These are phyloP conservation scores for Neogale vison DNA, from an alignment of 2,113 vertebrate genomes.

Conservation along the genomic window DNA sequence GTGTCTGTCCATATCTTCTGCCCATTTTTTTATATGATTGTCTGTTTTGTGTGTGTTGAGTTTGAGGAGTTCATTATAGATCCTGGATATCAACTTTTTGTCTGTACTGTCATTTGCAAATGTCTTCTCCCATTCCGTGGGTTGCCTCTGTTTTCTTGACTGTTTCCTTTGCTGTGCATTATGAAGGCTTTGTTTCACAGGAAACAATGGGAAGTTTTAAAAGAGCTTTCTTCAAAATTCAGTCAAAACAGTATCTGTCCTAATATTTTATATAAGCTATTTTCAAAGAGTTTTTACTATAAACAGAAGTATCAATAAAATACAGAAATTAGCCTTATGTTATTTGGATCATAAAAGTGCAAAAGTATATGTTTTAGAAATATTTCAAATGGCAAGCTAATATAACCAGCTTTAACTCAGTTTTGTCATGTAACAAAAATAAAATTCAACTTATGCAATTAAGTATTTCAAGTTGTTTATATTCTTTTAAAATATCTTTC, in stretches of 20 bases:
- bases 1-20: too few species aligned
- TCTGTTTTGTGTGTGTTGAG: too few species aligned
- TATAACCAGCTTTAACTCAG: background rate
- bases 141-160: too few species aligned
- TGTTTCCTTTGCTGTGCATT: too few species aligned
- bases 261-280: conserved; percentile 3
- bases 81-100: too few species aligned
- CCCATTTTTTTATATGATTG: too few species aligned
- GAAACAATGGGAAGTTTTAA: background rate
- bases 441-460: background rate
- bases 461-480: background rate
- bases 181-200: background rate
- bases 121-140: too few species aligned
- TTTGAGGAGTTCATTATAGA: too few species aligned
- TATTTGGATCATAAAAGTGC: background rate
- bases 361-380: conserved; percentile 8
- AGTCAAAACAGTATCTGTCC: background rate
- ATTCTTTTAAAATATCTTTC: background rate
- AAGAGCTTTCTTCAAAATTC: conserved; percentile 9
- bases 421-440: background rate
- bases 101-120: too few species aligned
- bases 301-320: conserved; percentile 33
- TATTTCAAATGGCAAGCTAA: background rate
- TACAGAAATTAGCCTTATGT: background rate
- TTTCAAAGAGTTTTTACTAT: conserved; percentile 15